phyloP scores from a whole-genome alignment of 2,888 invertebrate species.

The Graphium colonna region DNA sequence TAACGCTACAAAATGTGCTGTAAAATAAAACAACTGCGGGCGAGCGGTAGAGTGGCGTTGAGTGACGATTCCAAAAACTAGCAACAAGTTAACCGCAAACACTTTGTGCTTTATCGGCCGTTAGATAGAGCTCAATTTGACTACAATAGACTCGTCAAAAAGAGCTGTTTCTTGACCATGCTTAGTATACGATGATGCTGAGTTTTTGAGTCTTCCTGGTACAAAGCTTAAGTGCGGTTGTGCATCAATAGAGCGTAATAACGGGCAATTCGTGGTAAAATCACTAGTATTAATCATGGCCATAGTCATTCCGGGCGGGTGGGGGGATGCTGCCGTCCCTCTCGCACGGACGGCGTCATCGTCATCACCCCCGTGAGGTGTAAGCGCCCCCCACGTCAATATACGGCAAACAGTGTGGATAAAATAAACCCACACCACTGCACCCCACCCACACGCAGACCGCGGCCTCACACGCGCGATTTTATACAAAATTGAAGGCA shows the following conservation, averaged over 20 bases:
- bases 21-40: too few species aligned
- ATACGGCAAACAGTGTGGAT: constrained; percentile 64
- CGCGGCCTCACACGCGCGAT: constrained; percentile 28
- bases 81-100: not conserved
- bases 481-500: constrained; percentile 68
- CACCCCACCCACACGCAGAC: constrained; percentile 30
- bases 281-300: constrained; percentile 49
- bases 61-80: not conserved
- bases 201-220: too few species aligned
- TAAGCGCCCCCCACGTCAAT: constrained; percentile 52
- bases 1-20: too few species aligned
- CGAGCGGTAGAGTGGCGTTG: not conserved
- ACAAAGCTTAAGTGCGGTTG: constrained; percentile 27
- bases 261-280: constrained; percentile 43
- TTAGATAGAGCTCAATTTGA: not conserved
- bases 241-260: constrained; percentile 38
- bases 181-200: too few species aligned
- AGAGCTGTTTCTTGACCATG: not conserved
- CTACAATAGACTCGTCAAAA: not conserved
- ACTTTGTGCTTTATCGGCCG: not conserved
- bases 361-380: constrained; percentile 52
- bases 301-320: constrained; percentile 33
- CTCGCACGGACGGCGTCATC: constrained; percentile 60
- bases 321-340: constrained; percentile 45
- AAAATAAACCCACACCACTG: constrained; percentile 53